Conservation (phyloP, 2,113 vertebrate genomes). For the Oplegnathus fasciatus region DNA sequence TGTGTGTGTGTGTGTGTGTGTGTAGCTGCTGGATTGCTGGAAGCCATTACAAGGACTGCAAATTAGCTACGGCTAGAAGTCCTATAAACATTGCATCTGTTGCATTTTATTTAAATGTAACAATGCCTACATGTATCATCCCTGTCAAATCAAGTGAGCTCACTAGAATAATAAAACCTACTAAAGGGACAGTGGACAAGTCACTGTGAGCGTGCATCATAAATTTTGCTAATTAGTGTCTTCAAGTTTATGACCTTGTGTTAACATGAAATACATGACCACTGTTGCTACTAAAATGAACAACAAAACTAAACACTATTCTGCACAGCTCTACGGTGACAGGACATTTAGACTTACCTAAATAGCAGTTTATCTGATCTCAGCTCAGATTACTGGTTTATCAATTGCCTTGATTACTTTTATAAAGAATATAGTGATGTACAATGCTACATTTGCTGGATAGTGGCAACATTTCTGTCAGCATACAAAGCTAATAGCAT, state of each 20-base stretch:
- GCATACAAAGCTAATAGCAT: neutral
- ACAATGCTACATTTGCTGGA: slow-evolving; percentile 7
- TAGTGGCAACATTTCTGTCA: neutral
- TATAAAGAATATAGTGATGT: neutral
- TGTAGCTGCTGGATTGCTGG: slow-evolving; percentile 5
- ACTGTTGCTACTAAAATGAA: slow-evolving; percentile 9
- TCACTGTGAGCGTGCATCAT: slow-evolving; percentile 22
- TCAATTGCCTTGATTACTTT: neutral
- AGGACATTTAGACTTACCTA: slow-evolving; percentile 12
- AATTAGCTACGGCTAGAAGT: too few relatives aligned
- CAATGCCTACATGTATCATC: too few relatives aligned
- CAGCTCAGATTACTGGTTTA: neutral
- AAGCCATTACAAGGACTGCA: too few relatives aligned
- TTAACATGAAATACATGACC: slow-evolving; percentile 17
- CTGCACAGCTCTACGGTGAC: neutral
- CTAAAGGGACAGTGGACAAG: slow-evolving; percentile 43
- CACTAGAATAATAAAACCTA: slow-evolving; percentile 46
- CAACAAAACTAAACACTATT: neutral
- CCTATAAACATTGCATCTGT: too few relatives aligned
- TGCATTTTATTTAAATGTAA: too few relatives aligned
- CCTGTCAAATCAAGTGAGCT: slow-evolving; percentile 50
- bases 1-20: slow-evolving; percentile 15
- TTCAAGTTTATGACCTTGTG: slow-evolving; percentile 30
- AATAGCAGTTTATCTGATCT: neutral
- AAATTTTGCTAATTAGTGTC: slow-evolving; percentile 42